phyloP scores from a whole-genome alignment of 1,140 invertebrate genomes.

The Lordiphosa collinella region DNA sequence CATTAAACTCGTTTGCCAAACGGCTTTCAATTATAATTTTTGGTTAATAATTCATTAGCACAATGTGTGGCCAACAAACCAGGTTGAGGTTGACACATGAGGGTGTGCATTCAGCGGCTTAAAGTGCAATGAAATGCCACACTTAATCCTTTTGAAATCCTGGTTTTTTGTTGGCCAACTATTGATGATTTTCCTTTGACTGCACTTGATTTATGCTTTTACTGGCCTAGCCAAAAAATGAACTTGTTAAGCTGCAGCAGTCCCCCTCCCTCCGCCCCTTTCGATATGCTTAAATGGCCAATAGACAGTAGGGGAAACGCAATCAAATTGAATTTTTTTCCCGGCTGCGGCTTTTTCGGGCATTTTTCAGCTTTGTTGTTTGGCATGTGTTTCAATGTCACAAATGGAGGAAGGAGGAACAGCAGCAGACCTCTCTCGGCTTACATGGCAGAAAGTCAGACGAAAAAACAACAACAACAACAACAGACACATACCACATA shows the following conservation, averaged over 20 bases:
- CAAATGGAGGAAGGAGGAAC: neutral
- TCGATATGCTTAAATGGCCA: conserved; percentile 63
- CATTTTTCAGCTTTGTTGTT: conserved; percentile 34
- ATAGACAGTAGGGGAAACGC: conserved; percentile 36
- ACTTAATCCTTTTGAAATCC: too few relatives aligned
- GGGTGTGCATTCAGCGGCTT: too few relatives aligned
- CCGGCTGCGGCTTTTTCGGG: conserved; percentile 15
- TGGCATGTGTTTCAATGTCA: conserved; percentile 52
- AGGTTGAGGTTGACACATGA: too few relatives aligned
- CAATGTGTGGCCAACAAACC: conserved; percentile 47
- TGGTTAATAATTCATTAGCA: conserved; percentile 73
- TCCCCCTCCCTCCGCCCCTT: neutral
- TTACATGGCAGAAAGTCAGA: conserved; percentile 60
- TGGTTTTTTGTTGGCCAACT: conserved; percentile 13
- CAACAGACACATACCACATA: conserved; percentile 42
- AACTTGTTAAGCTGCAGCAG: conserved; percentile 63
- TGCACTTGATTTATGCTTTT: conserved; percentile 57
- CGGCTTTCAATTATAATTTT: conserved; percentile 74
- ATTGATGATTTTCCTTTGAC: conserved; percentile 18
- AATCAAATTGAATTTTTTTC: conserved; percentile 65
- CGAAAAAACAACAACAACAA: conserved; percentile 16
- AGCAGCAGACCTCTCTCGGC: conserved; percentile 26
- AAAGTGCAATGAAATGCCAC: too few relatives aligned
- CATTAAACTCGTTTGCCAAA: conserved; percentile 71
- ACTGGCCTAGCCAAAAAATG: conserved; percentile 37